Evolutionary conservation across 64 coral and sea anemone species (phyloP), one percentile per base, ranked within the genome.

Genomic region (Orbicella faveolata): DNA sequence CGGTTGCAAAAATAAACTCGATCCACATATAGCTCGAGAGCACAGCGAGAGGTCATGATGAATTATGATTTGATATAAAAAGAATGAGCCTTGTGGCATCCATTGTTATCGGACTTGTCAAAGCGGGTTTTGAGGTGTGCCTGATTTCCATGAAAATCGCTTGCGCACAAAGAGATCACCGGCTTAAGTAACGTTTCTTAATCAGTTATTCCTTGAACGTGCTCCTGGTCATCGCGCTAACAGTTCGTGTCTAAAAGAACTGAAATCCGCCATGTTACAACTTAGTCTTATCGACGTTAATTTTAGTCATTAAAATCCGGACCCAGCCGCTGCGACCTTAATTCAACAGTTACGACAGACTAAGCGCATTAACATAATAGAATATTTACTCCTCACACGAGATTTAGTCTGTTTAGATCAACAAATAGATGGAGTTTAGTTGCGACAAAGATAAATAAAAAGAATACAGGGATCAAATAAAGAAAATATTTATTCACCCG

Each of bases 91-190:
- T 83, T 23, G 16, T 70, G 36, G 21, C 35, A 30, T 25, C 63
- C 11, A 52, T 85, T 85, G 65, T 85, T 73, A 73, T 52, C 64
- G 10, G 66, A 73, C 44, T 72, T 85, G 65, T 72, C 23, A 11
- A 25, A 52, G 68, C 67, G 65, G 41, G 64, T 73, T 73, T 17
- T 25, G 37, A 44, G 82, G 82, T 85, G 64, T 85, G 39, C 64
- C 41, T 72, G 41, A 85, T 85, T 85, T 73, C 65, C 82, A 85
- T 85, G 10, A 85, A 72, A 85, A 85, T 85, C 61, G 13, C 34
- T 85, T 9, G 65, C 1, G 67, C 36, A 72, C 82, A 85, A 85
- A 72, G 82, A 26, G 44, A 85, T 26, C 36, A 44, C 6, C 44
- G 14, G 63, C 64, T 36, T 65, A 70, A 84, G 64, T 52, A 72